These are phyloP conservation scores for Helobdella robusta DNA, from an alignment of 2,888 invertebrate genomes.

Conservation along the genomic window DNA sequence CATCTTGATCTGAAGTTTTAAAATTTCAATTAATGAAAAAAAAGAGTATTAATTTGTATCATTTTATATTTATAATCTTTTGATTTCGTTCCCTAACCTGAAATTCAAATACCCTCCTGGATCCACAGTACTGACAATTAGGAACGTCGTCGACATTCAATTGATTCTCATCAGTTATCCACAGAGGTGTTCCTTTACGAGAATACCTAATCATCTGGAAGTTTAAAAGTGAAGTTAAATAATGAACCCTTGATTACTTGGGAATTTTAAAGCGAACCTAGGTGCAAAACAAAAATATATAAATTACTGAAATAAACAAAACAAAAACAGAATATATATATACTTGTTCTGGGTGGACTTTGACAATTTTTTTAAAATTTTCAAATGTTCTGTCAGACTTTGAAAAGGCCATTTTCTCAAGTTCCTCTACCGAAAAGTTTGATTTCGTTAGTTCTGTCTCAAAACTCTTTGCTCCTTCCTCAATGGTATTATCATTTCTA, in stretches of 20 bases:
- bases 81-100: slow-evolving; percentile 43
- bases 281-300: too few relatives aligned
- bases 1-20: neutral
- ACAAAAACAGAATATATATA: neutral
- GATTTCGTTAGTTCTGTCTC: slow-evolving; percentile 38
- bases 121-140: slow-evolving; percentile 60
- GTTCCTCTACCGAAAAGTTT: slow-evolving; percentile 56
- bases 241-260: too few relatives aligned
- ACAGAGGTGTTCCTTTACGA: slow-evolving; percentile 68
- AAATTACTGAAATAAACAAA: too few relatives aligned
- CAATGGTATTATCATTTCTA: too few relatives aligned
- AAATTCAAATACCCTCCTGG: slow-evolving; percentile 72
- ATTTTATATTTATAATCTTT: neutral
- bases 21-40: neutral
- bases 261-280: too few relatives aligned
- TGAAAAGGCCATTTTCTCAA: slow-evolving; percentile 60
- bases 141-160: slow-evolving; percentile 58
- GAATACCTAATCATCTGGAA: slow-evolving; percentile 62
- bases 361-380: slow-evolving; percentile 64
- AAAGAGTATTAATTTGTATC: neutral
- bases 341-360: slow-evolving; percentile 69
- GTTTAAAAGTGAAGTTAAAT: neutral
- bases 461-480: slow-evolving; percentile 39
- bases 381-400: slow-evolving; percentile 49
- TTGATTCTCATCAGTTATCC: slow-evolving; percentile 62